Base-by-base conservation (phyloP, 2,888 invertebrate species). In the Archips crataeganus region DNA sequence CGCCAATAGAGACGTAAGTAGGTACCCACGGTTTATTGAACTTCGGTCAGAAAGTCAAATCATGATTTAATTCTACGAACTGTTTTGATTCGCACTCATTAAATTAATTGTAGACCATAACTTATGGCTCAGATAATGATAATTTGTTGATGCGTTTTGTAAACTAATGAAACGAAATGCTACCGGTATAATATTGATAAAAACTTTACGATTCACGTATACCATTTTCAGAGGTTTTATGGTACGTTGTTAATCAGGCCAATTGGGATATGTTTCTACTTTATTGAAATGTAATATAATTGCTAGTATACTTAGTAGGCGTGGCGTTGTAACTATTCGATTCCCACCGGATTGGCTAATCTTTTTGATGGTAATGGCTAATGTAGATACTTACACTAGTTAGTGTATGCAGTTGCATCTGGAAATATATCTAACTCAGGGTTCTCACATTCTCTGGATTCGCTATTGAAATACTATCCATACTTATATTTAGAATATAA, bases 11-110 rank as follows among this genome's bases (percentile, higher is more conserved):
- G 78, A 82, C 79, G 83, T 82, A 82, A 78, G 75, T 77, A 81
- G 81, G 78, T 76, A 85, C 82, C 80, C 79, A 82, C 76, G 78
- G 85, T 82, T 78, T 82, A 82, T 83, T 87, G 81, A 82, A 80
- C 80, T 75, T 76, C 54, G 70, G 70, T 67, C 66, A 67, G 61
- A 67, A 68, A 75, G 69, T 64, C 60, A 64, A 60, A 10, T 23
- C 57, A 49, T 64, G 63, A 68, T 72, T 67, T 36, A 73, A 73
- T 64, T 64, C 36, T 64, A 32, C 62, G 60, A 51, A 60, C 73
- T 74, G 64, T 45, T 70, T 74, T 68, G 63, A 59, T 59, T 59
- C 36, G 57, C 39, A 49, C 64, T 51, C 49, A 74, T 69, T 69
- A 32, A 74, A 74, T 42, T 68, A 57, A 72, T 74, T 74, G 69